A percentile compares a stretch with the other conserved stretches of the same genome.
Evolutionary conservation across 2,888 invertebrate genomes (phyloP).

Genomic region (Papilio gigon): DNA sequence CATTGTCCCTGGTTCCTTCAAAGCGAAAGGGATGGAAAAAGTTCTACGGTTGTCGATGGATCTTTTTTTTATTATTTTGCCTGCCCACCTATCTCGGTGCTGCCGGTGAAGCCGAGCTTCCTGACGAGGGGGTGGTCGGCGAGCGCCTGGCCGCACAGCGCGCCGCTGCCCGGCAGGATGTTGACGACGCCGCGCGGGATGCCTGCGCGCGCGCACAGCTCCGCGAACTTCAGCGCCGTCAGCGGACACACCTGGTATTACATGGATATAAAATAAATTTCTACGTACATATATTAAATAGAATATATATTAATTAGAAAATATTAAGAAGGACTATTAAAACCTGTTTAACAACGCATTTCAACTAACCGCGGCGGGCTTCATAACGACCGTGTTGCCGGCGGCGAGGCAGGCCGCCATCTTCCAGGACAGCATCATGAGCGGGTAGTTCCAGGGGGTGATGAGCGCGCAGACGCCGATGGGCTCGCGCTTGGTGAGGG

Average conservation of each 20-base stretch:
- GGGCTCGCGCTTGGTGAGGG: constrained; percentile 94
- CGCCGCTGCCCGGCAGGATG: constrained; percentile 92
- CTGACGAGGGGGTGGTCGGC: constrained; percentile 92
- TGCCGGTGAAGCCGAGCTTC: constrained; percentile 98
- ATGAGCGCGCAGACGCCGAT: constrained; percentile 96
- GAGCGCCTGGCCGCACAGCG: constrained; percentile 91
- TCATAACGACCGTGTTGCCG: constrained; percentile 97
- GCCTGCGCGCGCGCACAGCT: constrained; percentile 93
- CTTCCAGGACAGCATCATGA: constrained; percentile 99
- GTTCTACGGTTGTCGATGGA: no score
- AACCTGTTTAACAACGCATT: no score
- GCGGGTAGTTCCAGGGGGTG: constrained; percentile 98
- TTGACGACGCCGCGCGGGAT: constrained; percentile 98
- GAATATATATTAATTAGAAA: no score
- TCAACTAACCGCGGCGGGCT: constrained; percentile 90
- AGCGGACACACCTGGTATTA: constrained; percentile 91
- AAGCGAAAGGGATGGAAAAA: no score
- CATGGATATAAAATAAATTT: no score
- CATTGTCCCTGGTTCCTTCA: no score
- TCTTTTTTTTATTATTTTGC: no score
- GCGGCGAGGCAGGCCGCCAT: constrained; percentile 98
- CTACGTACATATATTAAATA: no score
- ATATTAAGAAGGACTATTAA: no score
- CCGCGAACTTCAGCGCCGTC: constrained; percentile 97
- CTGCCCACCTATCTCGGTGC: constrained; percentile 92